Evolutionary conservation across 2,797 vertebrate genomes (phyloP), one percentile per base, ranked within the genome.

Genomic region (Triplophysa yarkandensis): DNA sequence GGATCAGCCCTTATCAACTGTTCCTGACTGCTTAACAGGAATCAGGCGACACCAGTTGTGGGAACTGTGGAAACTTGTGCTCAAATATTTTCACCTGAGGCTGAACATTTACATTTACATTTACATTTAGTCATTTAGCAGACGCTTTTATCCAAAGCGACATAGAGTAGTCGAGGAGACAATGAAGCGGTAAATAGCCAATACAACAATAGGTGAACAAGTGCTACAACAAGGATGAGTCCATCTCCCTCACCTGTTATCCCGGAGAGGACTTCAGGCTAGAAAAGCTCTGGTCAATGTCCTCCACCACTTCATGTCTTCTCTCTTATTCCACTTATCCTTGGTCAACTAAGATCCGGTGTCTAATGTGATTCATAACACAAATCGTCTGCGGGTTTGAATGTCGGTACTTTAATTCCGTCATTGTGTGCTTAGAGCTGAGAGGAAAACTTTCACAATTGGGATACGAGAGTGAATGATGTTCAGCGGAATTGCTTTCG

Each of bases 291-390:
- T 74, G 48, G 48, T 7, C 41, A 46, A 74, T 66, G 28, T 60
- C 27, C 17, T 39, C 48, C 11, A 13, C 1, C 7, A 13, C 34
- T 28, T 48, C 57, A 16, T 39, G n/a, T n/a, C n/a, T n/a, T n/a
- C n/a, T n/a, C n/a, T 19, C 36, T 76, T 58, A 39, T 39, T 48
- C 50, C 55, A 43, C 23, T 54, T 44, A 32, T 52, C 57, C 3
- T 32, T 32, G 28, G 58, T 21, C 19, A 71, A 71, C 21, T 52
- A 52, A 62, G 50, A 52, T 23, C 44, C 41, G 32, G 5, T 65
- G 61, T 74, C 71, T 73, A 55, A 64, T 73, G 36, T 65, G 48
- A 64, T 65, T 65, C 55, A 61, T 43, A 73, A 30, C 48, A 23
- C 5, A 27, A 73, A 44, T 34, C n/a, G 14, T 55, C 55, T 46